A percentile compares a stretch with the other conserved stretches of the same genome.
Evolutionary conservation across 2,113 vertebrate genomes (phyloP).

Genomic region (Erythrolamprus reginae): DNA sequence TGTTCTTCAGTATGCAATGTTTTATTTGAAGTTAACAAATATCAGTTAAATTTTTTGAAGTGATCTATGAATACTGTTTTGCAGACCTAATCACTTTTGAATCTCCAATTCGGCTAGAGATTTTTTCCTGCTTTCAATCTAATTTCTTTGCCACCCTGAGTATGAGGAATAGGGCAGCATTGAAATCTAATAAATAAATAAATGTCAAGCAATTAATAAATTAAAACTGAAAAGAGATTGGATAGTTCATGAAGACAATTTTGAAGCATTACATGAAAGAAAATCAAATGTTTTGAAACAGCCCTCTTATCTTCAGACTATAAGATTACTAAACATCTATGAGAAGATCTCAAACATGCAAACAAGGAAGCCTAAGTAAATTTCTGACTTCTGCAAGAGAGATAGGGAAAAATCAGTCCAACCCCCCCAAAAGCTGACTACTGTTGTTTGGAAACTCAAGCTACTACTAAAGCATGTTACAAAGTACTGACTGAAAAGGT

Average conservation of each 20-base stretch:
- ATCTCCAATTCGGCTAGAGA: background rate
- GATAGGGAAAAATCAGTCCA: background rate
- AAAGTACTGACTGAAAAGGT: background rate
- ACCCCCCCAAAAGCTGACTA: background rate
- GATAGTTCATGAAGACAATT: background rate
- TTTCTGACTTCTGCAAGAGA: background rate
- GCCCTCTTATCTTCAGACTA: background rate
- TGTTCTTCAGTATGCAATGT: background rate
- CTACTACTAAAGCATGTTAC: background rate
- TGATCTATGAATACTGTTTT: background rate
- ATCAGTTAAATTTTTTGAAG: background rate
- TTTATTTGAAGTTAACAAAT: background rate
- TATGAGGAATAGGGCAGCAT: too few relatives aligned
- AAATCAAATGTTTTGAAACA: background rate
- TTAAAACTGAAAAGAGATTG: background rate
- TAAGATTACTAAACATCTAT: background rate
- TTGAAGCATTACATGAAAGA: background rate
- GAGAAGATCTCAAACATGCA: background rate
- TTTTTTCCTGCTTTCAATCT: background rate
- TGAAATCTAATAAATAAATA: too few relatives aligned
- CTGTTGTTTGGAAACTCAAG: background rate
- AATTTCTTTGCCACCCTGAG: too few relatives aligned
- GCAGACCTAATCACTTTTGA: background rate
- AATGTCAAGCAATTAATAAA: background rate
- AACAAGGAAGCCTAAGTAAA: background rate